phyloP scores from a whole-genome alignment of 2,113 vertebrate species.

The Eurystomus gularis region DNA sequence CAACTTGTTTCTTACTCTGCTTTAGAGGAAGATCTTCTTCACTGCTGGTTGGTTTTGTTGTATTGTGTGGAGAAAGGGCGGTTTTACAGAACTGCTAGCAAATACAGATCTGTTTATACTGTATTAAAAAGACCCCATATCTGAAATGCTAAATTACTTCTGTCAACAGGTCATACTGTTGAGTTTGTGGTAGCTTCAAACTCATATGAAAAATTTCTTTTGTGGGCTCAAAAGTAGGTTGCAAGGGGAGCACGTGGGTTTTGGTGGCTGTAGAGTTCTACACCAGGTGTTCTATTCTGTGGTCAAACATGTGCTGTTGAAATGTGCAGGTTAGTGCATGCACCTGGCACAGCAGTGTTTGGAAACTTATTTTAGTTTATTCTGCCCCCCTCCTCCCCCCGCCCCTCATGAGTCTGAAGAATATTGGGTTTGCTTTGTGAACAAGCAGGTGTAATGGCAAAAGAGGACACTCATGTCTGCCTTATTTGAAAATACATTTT shows the following conservation, averaged over 20 bases:
- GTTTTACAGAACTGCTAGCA: not conserved
- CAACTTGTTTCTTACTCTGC: not conserved
- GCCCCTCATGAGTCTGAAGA: not conserved
- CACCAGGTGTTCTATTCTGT: not conserved
- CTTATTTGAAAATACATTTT: constrained; percentile 32
- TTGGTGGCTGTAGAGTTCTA: not conserved
- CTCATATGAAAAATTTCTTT: not conserved
- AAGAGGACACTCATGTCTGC: not conserved
- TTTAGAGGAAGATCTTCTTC: not conserved
- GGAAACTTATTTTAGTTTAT: not conserved
- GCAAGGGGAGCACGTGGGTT: not conserved
- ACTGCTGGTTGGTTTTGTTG: not conserved
- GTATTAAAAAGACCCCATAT: rapidly evolving
- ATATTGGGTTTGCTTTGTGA: not conserved
- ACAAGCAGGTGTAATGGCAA: not conserved
- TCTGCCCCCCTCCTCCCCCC: not conserved
- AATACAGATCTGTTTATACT: not conserved
- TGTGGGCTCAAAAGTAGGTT: not conserved
- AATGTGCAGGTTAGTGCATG: not conserved
- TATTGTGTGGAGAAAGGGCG: not conserved
- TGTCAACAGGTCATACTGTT: not conserved
- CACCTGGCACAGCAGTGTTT: not conserved
- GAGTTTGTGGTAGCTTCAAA: not conserved
- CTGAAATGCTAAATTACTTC: not conserved
- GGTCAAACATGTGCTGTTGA: not conserved